A percentile compares a stretch with the other conserved stretches of the same genome.
Conservation (phyloP, 2,113 vertebrate genomes). For the Onychostoma macrolepis region DNA sequence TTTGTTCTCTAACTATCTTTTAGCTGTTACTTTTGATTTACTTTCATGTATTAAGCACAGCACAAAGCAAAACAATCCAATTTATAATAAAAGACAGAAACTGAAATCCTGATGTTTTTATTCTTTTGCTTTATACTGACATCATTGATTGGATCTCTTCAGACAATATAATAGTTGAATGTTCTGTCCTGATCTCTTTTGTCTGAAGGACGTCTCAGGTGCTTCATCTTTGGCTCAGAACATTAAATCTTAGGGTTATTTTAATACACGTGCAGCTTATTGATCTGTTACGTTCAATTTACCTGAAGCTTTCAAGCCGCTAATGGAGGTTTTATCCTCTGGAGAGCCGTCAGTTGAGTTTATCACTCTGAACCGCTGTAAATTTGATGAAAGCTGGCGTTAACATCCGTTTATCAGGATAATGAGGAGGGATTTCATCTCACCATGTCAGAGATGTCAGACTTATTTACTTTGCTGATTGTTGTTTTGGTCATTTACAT, state of each 20-base stretch:
- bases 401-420: slow-evolving; percentile 3
- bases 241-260: slow-evolving; percentile 11
- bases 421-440: neutral
- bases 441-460: neutral
- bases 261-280: neutral
- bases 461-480: neutral
- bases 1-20: neutral
- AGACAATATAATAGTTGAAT: neutral
- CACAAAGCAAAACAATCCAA: neutral
- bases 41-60: neutral
- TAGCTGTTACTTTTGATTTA: neutral
- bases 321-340: slow-evolving; percentile 21
- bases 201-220: neutral
- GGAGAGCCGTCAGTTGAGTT: neutral
- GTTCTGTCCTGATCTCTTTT: neutral
- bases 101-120: neutral
- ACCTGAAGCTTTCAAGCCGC: neutral
- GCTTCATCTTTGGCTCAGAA: slow-evolving; percentile 4
- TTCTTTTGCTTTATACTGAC: neutral
- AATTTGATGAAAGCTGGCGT: neutral
- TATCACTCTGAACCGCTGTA: neutral
- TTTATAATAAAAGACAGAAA: neutral
- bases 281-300: slow-evolving; percentile 20
- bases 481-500: neutral
- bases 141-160: neutral